Evolutionary conservation across 2,113 vertebrate genomes (phyloP), one percentile per base, ranked within the genome.

Genomic region (Cygnus atratus): DNA sequence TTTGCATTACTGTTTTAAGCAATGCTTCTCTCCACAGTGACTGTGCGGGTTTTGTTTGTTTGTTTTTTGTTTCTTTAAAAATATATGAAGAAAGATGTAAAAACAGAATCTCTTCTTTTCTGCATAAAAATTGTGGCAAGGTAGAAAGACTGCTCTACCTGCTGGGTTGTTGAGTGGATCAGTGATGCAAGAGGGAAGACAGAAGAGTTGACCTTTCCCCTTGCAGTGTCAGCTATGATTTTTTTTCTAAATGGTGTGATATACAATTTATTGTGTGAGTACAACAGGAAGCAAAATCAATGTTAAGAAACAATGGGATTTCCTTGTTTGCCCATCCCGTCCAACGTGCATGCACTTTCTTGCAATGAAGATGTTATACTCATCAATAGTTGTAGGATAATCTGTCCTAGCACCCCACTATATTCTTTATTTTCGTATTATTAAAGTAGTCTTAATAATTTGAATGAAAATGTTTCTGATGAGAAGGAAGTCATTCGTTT

Each of bases 361-460:
- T 61, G 18, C 31, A 35, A 4, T 62, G 28, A 50, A 75, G 31
- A 14, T 33, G 43, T 50, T 71, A 50, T 20, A 16, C 24, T 74
- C 3, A 13, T 86, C 20, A 20, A 11, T 33, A 61, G 5, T 31
- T 63, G 43, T 61, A 41, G 16, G 18, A 28, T 90, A n/a, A 55
- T n/a, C 16, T 62, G 18, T 59, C n/a, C 52, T 17, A 68, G 39
- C 5, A 65, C 1, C 7, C 15, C 9, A 4, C 6, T 0, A 4
- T 5, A 2, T 63, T 80, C 43, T 26, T 79, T 78, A 21, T 41
- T 63, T 82, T 50, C 9, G 39, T 50, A 0, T 7, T 55, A 16
- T 25, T 75, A 33, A 66, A 72, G 1, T 50, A 63, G 5, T 25
- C 26, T 61, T 57, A 39, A 41, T 35, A 33, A 44, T 50, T 43